phyloP scores from a whole-genome alignment of 1,140 invertebrate genomes.

The Streblospio benedicti region DNA sequence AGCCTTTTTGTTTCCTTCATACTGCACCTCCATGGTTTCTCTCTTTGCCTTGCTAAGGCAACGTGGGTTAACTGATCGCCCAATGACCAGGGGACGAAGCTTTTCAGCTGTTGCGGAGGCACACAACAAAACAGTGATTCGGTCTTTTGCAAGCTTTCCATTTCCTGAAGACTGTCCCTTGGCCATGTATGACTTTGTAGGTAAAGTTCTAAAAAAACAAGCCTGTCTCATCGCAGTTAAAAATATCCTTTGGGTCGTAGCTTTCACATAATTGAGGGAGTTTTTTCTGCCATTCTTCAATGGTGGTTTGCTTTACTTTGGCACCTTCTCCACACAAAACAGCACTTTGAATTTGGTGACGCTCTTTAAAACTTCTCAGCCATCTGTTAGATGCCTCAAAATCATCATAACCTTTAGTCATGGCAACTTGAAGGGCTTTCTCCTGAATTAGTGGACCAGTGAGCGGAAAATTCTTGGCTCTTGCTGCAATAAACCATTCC shows the following conservation, averaged over 20 bases:
- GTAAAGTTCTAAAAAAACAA: background rate
- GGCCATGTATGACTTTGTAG: background rate
- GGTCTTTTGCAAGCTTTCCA: background rate
- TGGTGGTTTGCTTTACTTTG: too few species aligned
- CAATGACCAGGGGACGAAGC: too few species aligned
- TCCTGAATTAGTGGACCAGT: conserved; percentile 25
- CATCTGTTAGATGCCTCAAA: conserved; percentile 41
- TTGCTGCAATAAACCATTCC: conserved; percentile 20
- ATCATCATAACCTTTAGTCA: conserved; percentile 25
- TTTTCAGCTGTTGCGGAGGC: too few species aligned
- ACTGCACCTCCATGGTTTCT: too few species aligned
- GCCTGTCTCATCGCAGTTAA: too few species aligned
- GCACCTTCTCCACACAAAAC: too few species aligned
- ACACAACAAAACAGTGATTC: too few species aligned
- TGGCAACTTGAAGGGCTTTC: conserved; percentile 28
- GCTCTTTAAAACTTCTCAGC: conserved; percentile 30
- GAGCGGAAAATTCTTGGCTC: conserved; percentile 15
- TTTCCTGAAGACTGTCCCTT: background rate
- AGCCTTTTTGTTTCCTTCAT: background rate
- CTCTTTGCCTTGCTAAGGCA: too few species aligned
- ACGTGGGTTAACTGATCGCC: too few species aligned
- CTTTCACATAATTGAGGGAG: too few species aligned
- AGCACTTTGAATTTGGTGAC: conserved; percentile 27
- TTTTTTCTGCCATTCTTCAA: too few species aligned
- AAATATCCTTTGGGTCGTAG: too few species aligned